Evolutionary conservation across 2,113 vertebrate genomes (phyloP).

Genomic region (Myotis lucifugus): DNA sequence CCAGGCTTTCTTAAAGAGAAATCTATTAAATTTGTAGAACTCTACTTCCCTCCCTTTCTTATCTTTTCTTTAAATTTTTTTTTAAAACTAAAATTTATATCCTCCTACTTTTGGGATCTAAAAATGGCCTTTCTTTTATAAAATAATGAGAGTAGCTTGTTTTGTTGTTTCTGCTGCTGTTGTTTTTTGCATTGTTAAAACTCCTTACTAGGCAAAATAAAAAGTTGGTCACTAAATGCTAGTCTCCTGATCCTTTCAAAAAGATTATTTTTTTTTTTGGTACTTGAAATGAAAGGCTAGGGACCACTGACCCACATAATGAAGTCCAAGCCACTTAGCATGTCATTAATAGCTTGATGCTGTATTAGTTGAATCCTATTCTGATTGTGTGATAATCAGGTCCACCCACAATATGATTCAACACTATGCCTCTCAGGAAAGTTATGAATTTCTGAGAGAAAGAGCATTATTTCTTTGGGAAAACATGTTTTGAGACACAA

Average conservation of each 20-base stretch:
- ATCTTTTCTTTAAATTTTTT: no score
- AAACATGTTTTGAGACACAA: slow-evolving; percentile 12
- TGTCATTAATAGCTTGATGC: background rate
- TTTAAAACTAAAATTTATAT: slow-evolving; percentile 9
- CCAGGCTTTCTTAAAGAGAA: slow-evolving; percentile 19
- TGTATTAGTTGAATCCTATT: background rate
- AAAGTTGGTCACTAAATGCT: slow-evolving; percentile 57
- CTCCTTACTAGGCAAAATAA: slow-evolving; percentile 66
- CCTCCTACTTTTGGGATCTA: background rate
- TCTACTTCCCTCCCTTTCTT: no score
- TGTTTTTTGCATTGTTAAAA: slow-evolving; percentile 53
- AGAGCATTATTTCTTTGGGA: slow-evolving; percentile 5
- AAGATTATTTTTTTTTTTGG: background rate
- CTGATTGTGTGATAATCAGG: slow-evolving; percentile 19
- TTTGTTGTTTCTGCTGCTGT: slow-evolving; percentile 24
- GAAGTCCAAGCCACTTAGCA: background rate
- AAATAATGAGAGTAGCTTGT: slow-evolving; percentile 25
- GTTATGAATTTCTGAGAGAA: slow-evolving; percentile 46
- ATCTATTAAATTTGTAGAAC: background rate
- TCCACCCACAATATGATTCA: background rate
- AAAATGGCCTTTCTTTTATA: slow-evolving; percentile 30
- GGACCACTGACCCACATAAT: background rate
- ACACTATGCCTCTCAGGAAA: background rate
- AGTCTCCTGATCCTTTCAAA: background rate
- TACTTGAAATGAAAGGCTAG: slow-evolving; percentile 33